Percentiles rank a stretch among this genome's conserved stretches.
Conservation (phyloP, 2,888 invertebrate species). For the Keiferia lycopersicella region DNA sequence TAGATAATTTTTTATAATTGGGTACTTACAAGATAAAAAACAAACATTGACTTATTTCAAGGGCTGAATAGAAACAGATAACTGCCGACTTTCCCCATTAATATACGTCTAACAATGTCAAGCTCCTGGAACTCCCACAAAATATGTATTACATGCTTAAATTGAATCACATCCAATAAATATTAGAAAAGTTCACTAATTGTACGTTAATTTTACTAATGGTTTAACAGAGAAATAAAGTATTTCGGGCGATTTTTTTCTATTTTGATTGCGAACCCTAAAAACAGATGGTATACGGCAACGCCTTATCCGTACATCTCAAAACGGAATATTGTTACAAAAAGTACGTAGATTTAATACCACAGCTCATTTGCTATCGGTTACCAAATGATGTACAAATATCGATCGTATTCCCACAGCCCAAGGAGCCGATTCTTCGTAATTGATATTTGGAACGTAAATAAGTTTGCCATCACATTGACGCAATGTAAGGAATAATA, state of each 20-base stretch:
- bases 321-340: conserved; percentile 68
- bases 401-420: conserved; percentile 47
- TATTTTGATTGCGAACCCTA: conserved; percentile 27
- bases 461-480: conserved; percentile 53
- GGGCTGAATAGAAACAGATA: too few relatives aligned
- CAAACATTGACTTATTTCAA: too few relatives aligned
- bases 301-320: conserved; percentile 67
- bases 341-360: conserved; percentile 56
- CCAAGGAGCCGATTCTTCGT: conserved; percentile 1
- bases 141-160: too few relatives aligned
- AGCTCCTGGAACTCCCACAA: too few relatives aligned
- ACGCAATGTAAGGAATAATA: conserved; percentile 60
- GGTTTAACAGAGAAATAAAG: background rate
- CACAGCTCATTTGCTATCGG: conserved; percentile 35
- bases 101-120: too few relatives aligned
- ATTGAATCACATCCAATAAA: too few relatives aligned
- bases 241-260: background rate
- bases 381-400: conserved; percentile 41
- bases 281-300: conserved; percentile 47
- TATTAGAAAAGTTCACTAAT: too few relatives aligned
- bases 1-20: background rate
- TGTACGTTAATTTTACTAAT: too few relatives aligned
- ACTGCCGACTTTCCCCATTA: too few relatives aligned
- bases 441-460: conserved; percentile 40
- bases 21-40: too few relatives aligned